phyloP scores from a whole-genome alignment of 2,797 vertebrate species.

The Enteromius paludinosus region DNA sequence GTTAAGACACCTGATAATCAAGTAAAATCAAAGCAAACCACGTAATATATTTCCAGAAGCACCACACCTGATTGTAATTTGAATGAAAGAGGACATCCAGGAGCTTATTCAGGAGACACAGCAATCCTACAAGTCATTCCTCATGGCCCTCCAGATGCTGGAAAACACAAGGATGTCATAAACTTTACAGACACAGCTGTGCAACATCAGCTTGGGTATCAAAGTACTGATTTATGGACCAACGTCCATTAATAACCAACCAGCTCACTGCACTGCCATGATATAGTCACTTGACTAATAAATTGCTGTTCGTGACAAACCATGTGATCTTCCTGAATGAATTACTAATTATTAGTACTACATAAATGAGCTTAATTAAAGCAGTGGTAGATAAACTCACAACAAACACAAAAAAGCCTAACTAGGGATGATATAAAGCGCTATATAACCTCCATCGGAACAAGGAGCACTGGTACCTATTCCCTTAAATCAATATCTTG shows the following conservation, averaged over 20 bases:
- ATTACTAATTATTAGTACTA: background rate
- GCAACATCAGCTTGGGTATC: slow-evolving; percentile 60
- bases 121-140: slow-evolving; percentile 81
- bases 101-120: slow-evolving; percentile 81
- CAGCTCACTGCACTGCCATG: background rate
- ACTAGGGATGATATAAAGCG: background rate
- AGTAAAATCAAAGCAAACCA: background rate
- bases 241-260: slow-evolving; percentile 28
- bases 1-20: background rate
- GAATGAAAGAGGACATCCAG: slow-evolving; percentile 79
- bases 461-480: background rate
- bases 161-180: slow-evolving; percentile 26
- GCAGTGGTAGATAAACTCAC: background rate
- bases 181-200: slow-evolving; percentile 27
- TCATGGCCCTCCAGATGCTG: slow-evolving; percentile 71
- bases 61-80: slow-evolving; percentile 73
- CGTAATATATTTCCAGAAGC: background rate
- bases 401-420: background rate
- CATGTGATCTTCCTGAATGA: background rate
- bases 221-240: slow-evolving; percentile 44
- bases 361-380: background rate
- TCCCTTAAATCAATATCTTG: slow-evolving; percentile 11
- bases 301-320: background rate
- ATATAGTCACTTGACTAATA: background rate
- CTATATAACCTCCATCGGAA: background rate